Base-by-base conservation (phyloP, 2,113 vertebrate genomes). In the Odontophorus gujanensis region DNA sequence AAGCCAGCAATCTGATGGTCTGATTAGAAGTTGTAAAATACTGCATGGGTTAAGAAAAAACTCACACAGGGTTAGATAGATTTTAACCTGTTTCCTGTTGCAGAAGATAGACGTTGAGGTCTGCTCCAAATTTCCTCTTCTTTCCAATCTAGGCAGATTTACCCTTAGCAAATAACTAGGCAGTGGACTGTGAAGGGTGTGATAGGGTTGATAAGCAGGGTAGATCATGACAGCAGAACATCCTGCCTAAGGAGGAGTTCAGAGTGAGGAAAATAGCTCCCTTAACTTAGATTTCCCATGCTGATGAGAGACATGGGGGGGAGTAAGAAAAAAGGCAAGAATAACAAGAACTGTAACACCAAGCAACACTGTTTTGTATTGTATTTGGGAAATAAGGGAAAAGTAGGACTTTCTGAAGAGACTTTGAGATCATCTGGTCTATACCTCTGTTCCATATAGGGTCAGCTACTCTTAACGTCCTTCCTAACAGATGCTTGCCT, bases 51-150 rank as follows among this genome's bases (percentile, higher is more conserved):
- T 32, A 72, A 47, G 11, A 30, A 62, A 47, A 38, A 57, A 6
- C 12, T 10, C 48, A 62, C 45, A 22, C 26, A 48, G 15, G 10
- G 51, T 28, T 25, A 40, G 19, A 34, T 40, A 1, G 1, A 24
- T 83, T 32, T 32, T 48, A 66, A 50, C 11, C 8, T 32, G 32
- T 11, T 69, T 82, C 25, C 26, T 69, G 2, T 6, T 48, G 72
- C n/a, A 53, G 43, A 58, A 59, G 30, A 45, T 1, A 2, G 8
- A 30, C 2, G 1, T 9, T 25, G 58, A 36, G 0, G 0, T 45
- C 84, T 4, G 3, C 34, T 59, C 43, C 59, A 38, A 78, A 32
- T 26, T 59, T 82, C 43, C 18, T 36, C 28, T 47, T 63, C 1
- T 1, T 48, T 86, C 68, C 34, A 65, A 11, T 42, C 22, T 30